Evolutionary conservation across 2,888 invertebrate species (phyloP).

Genomic region (Oligia strigilis): DNA sequence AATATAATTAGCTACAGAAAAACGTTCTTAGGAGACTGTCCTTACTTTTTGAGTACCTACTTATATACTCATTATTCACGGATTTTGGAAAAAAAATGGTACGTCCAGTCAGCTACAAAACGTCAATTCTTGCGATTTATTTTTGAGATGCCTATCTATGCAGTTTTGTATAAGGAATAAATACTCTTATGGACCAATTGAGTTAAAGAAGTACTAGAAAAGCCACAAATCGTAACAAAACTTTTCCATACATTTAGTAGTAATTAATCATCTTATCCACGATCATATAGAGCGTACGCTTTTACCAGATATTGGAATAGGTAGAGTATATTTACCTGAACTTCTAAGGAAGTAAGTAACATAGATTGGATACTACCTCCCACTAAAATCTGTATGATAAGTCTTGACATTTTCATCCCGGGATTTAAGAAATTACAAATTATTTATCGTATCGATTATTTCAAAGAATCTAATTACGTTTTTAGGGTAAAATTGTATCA

Average conservation of each 20-base stretch:
- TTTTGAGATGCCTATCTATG: not conserved
- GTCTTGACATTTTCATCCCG: not conserved
- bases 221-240: not conserved
- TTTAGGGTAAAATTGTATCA: not conserved
- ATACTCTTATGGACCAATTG: not conserved
- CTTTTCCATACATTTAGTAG: not conserved
- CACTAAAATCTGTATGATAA: not conserved
- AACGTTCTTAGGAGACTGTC: not conserved
- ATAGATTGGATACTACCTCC: not conserved
- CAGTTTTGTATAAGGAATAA: not conserved
- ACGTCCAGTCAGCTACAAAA: not conserved
- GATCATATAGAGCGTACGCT: not conserved
- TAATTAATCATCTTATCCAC: not conserved
- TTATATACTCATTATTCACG: not conserved
- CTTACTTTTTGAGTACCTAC: not conserved
- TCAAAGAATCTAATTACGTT: not conserved
- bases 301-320: not conserved
- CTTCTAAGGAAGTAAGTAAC: not conserved
- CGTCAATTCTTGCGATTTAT: not conserved
- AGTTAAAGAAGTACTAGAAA: not conserved
- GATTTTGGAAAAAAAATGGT: not conserved
- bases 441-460: not conserved
- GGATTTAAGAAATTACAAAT: not conserved
- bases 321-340: not conserved
- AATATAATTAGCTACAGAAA: not conserved